A percentile compares a stretch with the other conserved stretches of the same genome.
These are phyloP conservation scores for Diarsia mendica DNA, from an alignment of 2,888 invertebrate species.

Conservation along the genomic window DNA sequence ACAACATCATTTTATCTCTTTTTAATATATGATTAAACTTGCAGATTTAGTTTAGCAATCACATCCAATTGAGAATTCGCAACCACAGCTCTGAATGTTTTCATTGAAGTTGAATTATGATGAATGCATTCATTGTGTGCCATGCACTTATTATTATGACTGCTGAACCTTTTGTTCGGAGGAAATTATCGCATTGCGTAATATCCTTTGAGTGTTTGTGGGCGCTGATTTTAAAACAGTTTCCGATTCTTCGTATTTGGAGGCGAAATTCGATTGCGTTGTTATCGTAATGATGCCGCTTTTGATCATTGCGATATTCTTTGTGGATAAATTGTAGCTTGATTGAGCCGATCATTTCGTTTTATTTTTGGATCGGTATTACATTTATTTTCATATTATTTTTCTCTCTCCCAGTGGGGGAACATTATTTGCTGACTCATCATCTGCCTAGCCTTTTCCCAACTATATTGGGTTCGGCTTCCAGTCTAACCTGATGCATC, in stretches of 20 bases:
- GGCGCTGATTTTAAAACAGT: conserved; percentile 69
- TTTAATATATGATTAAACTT: conserved; percentile 55
- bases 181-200: conserved; percentile 81
- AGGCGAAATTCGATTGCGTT: conserved; percentile 57
- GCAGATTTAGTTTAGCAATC: conserved; percentile 68
- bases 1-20: conserved; percentile 53
- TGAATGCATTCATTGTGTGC: conserved; percentile 80
- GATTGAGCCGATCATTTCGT: conserved; percentile 3
- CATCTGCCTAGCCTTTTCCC: too few relatives aligned
- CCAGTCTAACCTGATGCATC: too few relatives aligned
- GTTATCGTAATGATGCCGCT: conserved; percentile 42
- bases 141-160: conserved; percentile 72
- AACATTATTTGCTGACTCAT: neutral
- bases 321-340: neutral
- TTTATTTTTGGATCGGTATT: neutral
- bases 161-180: conserved; percentile 81
- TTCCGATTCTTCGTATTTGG: conserved; percentile 62
- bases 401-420: too few relatives aligned
- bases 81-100: conserved; percentile 76
- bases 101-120: conserved; percentile 82
- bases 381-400: neutral
- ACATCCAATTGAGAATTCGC: conserved; percentile 77
- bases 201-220: conserved; percentile 75
- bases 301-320: conserved; percentile 14
- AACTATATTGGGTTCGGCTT: too few relatives aligned